Evolutionary conservation across 2,113 vertebrate genomes (phyloP).

Genomic region (Cochlearius cochlearius): DNA sequence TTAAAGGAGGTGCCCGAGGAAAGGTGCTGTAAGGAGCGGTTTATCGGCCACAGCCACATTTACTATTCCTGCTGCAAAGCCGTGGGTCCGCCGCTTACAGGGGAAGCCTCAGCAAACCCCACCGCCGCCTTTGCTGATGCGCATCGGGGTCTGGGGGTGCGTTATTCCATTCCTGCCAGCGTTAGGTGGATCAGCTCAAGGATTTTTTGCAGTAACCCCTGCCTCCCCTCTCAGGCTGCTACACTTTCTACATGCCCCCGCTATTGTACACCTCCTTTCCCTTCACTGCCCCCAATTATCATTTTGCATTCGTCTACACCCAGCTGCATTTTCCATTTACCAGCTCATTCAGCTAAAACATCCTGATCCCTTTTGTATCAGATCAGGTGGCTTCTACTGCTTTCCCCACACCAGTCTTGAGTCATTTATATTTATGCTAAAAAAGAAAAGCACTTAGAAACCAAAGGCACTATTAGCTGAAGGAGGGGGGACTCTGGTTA

Average conservation of each 20-base stretch:
- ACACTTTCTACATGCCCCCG: not conserved
- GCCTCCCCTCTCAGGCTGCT: not conserved
- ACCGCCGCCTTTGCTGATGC: not conserved
- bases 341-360: not conserved
- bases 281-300: not conserved
- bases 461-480: not conserved
- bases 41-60: not conserved
- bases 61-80: not conserved
- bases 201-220: not conserved
- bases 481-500: not conserved
- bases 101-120: not conserved
- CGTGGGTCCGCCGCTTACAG: rapidly evolving
- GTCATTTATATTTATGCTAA: not conserved
- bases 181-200: not conserved
- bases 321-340: not conserved
- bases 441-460: not conserved
- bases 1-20: not conserved
- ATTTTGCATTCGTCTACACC: not conserved
- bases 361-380: not conserved
- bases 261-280: not conserved
- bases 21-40: not conserved
- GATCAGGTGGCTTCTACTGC: not conserved
- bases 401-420: not conserved
- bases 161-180: not conserved
- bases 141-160: not conserved